Conservation (phyloP, 2,888 invertebrate genomes). For the Clitarchus hookeri region DNA sequence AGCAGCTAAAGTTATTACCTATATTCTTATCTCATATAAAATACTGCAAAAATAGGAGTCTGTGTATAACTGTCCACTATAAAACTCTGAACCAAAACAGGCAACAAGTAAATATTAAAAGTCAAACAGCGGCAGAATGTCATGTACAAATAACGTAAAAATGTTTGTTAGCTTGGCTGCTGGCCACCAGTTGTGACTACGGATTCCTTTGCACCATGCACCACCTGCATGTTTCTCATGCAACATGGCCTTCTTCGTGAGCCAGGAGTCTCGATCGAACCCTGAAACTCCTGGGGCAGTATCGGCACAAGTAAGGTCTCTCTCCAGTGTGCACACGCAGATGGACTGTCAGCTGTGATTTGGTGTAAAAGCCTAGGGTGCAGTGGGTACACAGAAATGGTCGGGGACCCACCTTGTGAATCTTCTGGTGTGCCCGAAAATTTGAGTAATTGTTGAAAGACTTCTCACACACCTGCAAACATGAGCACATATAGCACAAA, state of each 20-base stretch:
- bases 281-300: constrained; percentile 22
- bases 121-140: background rate
- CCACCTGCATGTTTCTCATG: background rate
- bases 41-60: background rate
- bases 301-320: background rate
- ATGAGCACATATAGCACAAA: background rate
- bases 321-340: constrained; percentile 64
- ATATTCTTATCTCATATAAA: background rate
- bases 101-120: background rate
- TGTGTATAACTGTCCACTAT: background rate
- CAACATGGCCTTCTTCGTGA: constrained; percentile 18
- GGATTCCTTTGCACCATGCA: too few species aligned
- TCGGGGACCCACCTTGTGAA: constrained; percentile 11
- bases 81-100: background rate
- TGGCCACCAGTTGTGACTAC: background rate
- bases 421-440: constrained; percentile 22
- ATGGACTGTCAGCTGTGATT: constrained; percentile 48
- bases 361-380: background rate
- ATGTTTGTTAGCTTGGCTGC: background rate
- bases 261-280: constrained; percentile 12
- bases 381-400: constrained; percentile 17
- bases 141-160: too few species aligned
- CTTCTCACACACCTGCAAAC: constrained; percentile 22
- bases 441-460: constrained; percentile 24
- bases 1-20: too few species aligned